Evolutionary conservation across 2,797 vertebrate genomes (phyloP).

Genomic region (Salmo trutta): DNA sequence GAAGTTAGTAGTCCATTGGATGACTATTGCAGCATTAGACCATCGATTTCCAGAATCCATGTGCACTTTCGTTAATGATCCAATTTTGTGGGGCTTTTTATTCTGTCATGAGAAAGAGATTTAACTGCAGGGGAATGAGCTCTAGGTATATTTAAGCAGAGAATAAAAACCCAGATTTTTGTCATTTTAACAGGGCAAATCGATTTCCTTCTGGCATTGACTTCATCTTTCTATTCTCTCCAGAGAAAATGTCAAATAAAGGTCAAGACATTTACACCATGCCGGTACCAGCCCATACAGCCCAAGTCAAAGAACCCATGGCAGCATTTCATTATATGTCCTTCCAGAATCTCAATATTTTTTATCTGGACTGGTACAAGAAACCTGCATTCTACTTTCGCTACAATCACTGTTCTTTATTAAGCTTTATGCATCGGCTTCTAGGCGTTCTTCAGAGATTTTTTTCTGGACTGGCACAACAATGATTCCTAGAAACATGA

Average conservation of each 20-base stretch:
- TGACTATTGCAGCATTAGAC: constrained; percentile 19
- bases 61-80: constrained; percentile 16
- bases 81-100: constrained; percentile 19
- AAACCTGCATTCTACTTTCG: too few species aligned
- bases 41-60: constrained; percentile 15
- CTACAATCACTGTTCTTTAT: too few species aligned
- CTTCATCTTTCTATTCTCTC: constrained; percentile 5
- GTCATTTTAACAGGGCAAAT: constrained; percentile 22
- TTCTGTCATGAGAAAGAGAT: constrained; percentile 24
- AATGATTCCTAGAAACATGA: constrained; percentile 36
- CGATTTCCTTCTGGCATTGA: constrained; percentile 14
- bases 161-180: constrained; percentile 17
- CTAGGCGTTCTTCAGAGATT: constrained; percentile 3
- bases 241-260: constrained; percentile 23
- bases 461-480: constrained; percentile 26
- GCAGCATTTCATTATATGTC: constrained; percentile 32
- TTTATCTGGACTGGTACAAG: constrained; percentile 22
- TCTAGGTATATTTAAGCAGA: constrained; percentile 5
- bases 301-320: constrained; percentile 14
- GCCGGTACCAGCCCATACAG: constrained; percentile 13
- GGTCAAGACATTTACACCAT: constrained; percentile 27
- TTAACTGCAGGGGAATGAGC: constrained; percentile 1
- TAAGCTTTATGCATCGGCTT: not conserved
- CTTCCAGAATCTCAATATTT: constrained; percentile 41
- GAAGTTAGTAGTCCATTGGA: constrained; percentile 25